Evolutionary conservation across 2,888 invertebrate species (phyloP).

Genomic region (Pedicia rivosa): DNA sequence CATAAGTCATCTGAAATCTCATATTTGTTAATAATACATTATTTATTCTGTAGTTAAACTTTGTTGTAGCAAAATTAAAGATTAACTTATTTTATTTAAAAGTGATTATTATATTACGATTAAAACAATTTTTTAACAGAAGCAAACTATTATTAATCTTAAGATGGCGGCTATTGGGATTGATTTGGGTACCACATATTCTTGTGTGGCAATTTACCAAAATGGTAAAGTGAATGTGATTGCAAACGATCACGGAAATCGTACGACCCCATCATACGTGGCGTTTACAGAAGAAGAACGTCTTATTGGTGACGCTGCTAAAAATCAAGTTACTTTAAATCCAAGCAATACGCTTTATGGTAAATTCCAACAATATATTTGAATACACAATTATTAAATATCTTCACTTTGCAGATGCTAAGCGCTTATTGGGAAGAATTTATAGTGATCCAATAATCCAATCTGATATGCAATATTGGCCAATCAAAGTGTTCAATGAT

Average conservation of each 20-base stretch:
- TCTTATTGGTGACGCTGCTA: conserved; percentile 74
- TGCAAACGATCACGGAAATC: conserved; percentile 81
- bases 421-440: conserved; percentile 87
- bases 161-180: conserved; percentile 79
- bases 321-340: conserved; percentile 80
- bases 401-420: conserved; percentile 50
- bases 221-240: conserved; percentile 83
- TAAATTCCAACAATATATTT: background rate
- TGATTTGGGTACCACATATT: conserved; percentile 92
- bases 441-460: conserved; percentile 84
- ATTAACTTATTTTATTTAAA: too few species aligned
- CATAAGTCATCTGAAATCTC: too few species aligned
- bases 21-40: too few species aligned
- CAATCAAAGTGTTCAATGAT: conserved; percentile 75
- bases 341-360: conserved; percentile 74
- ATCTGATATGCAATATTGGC: conserved; percentile 91
- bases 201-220: conserved; percentile 86
- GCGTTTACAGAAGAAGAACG: conserved; percentile 79
- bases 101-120: too few species aligned
- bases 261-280: conserved; percentile 61
- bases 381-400: background rate
- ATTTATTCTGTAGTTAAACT: too few species aligned
- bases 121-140: too few species aligned
- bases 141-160: too few species aligned
- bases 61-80: too few species aligned